Evolutionary conservation across 2,888 invertebrate species (phyloP).

Genomic region (Epirrita christyi): DNA sequence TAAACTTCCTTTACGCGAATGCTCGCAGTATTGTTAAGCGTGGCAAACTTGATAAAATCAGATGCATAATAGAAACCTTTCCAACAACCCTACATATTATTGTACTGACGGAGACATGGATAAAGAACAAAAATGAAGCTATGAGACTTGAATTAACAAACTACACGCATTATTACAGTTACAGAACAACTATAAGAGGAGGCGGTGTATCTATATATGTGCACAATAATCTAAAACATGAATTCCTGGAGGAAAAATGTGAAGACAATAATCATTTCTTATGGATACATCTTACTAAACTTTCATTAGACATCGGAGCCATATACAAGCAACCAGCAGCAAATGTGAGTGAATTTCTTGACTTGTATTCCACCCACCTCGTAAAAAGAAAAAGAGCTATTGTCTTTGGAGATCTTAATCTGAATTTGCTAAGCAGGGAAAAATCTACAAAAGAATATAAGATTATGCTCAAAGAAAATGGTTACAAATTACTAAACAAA

Average conservation of each 20-base stretch:
- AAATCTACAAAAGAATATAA: too few relatives aligned
- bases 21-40: neutral
- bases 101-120: neutral
- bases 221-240: neutral
- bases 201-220: neutral
- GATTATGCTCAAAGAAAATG: too few relatives aligned
- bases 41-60: neutral
- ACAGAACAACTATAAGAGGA: neutral
- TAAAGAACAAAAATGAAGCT: neutral
- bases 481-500: slow-evolving; percentile 27
- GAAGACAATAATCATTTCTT: neutral
- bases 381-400: slow-evolving; percentile 12
- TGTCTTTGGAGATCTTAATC: slow-evolving; percentile 26
- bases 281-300: slow-evolving; percentile 3
- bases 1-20: neutral
- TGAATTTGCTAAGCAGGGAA: slow-evolving; percentile 22
- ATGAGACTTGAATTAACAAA: neutral
- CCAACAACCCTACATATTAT: neutral
- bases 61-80: neutral
- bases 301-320: neutral
- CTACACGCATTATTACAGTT: neutral
- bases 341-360: neutral
- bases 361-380: slow-evolving; percentile 9
- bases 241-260: neutral
- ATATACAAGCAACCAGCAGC: neutral